Evolutionary conservation across 2,888 invertebrate genomes (phyloP).

Genomic region (Lithophane ornitopus): DNA sequence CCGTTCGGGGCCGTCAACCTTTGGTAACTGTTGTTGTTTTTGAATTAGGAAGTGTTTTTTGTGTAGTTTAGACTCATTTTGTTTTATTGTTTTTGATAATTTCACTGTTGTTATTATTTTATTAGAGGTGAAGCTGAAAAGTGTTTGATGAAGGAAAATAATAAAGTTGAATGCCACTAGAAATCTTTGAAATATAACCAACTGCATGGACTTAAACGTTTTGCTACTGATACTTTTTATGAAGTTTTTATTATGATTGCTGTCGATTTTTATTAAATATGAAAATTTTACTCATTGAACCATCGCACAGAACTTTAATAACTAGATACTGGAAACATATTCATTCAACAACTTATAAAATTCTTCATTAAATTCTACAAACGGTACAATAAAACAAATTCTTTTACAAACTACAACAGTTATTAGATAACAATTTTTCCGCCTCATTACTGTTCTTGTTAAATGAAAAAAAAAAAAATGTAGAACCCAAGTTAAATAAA

Average conservation of each 20-base stretch:
- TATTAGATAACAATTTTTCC: slow-evolving; percentile 61
- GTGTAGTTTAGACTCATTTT: neutral
- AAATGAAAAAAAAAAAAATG: slow-evolving; percentile 43
- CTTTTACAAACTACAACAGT: slow-evolving; percentile 45
- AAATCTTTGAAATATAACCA: neutral
- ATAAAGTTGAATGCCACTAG: too few relatives aligned
- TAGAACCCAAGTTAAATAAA: slow-evolving; percentile 37
- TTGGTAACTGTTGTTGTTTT: slow-evolving; percentile 63
- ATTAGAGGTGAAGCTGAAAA: neutral
- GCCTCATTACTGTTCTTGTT: slow-evolving; percentile 52
- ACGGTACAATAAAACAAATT: slow-evolving; percentile 31
- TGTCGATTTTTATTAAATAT: neutral
- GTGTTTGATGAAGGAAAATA: neutral
- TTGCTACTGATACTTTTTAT: neutral
- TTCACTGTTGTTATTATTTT: neutral
- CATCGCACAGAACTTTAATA: neutral
- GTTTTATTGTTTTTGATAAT: neutral
- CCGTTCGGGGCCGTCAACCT: slow-evolving; percentile 72
- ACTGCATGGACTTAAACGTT: neutral
- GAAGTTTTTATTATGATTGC: neutral
- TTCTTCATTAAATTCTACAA: slow-evolving; percentile 34
- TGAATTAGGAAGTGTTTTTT: slow-evolving; percentile 47
- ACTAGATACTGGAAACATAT: neutral
- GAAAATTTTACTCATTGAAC: neutral
- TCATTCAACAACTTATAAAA: slow-evolving; percentile 9